These are phyloP conservation scores for Peucedramus taeniatus DNA, from an alignment of 2,113 vertebrate species.

Conservation along the genomic window DNA sequence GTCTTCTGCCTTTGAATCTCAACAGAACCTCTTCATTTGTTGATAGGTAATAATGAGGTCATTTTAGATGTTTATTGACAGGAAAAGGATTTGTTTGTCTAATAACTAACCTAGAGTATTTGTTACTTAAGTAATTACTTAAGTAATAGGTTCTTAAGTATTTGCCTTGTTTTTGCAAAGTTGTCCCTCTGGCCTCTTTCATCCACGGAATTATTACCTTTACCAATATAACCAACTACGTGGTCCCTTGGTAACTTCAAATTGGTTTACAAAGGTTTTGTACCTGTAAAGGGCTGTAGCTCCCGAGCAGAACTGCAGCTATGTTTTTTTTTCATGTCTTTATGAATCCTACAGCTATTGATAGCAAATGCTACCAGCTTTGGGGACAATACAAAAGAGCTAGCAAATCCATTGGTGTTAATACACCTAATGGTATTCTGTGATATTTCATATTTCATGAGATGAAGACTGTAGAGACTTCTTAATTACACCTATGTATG, in stretches of 20 bases:
- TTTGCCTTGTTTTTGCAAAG: neutral
- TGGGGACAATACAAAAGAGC: neutral
- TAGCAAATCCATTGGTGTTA: neutral
- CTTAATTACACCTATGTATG: neutral
- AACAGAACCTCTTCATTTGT: neutral
- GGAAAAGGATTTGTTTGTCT: neutral
- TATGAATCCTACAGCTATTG: neutral
- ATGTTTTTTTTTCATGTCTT: neutral
- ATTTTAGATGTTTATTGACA: neutral
- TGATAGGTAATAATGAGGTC: neutral
- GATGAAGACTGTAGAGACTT: neutral
- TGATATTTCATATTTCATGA: neutral
- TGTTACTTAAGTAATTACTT: too few species aligned
- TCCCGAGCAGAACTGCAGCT: neutral
- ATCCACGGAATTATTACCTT: neutral
- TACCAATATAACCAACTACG: too few species aligned
- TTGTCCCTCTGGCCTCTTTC: neutral
- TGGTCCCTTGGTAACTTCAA: neutral
- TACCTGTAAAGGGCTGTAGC: neutral
- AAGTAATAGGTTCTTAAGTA: neutral
- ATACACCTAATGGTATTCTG: neutral
- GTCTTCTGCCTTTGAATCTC: neutral
- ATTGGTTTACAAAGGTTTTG: neutral
- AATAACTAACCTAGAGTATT: neutral
- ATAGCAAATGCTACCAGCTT: neutral